phyloP scores from a whole-genome alignment of 2,888 invertebrate species.

The Heteromurus nitidus region DNA sequence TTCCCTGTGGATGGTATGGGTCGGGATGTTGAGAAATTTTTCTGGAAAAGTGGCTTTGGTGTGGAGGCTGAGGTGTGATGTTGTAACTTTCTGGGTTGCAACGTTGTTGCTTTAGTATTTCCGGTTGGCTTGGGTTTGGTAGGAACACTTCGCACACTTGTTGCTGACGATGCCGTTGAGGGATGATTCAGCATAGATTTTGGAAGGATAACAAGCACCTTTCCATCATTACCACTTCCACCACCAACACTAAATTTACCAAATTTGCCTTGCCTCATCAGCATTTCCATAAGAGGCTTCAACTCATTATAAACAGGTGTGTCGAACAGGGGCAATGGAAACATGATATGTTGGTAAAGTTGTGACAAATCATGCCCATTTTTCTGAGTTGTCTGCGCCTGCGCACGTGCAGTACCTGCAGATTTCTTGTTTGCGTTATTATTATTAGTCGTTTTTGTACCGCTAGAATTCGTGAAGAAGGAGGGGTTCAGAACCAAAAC shows the following conservation, averaged over 20 bases:
- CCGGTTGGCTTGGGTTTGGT: conserved; percentile 1
- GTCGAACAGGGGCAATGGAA: conserved; percentile 58
- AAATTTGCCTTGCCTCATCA: conserved; percentile 20
- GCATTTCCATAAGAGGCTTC: conserved; percentile 43
- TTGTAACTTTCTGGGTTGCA: neutral
- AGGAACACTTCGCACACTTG: neutral
- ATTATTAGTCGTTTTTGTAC: too few species aligned
- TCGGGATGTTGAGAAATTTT: too few species aligned
- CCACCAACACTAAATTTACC: conserved; percentile 15
- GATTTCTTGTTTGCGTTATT: too few species aligned
- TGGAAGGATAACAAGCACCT: conserved; percentile 34
- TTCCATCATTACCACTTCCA: conserved; percentile 26
- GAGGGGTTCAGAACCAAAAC: conserved; percentile 25
- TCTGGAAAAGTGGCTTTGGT: too few species aligned
- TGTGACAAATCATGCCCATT: neutral
- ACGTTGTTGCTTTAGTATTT: neutral
- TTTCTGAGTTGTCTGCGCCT: too few species aligned
- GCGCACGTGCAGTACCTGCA: too few species aligned
- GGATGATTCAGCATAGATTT: conserved; percentile 9
- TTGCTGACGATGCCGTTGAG: neutral
- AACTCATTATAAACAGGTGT: conserved; percentile 52
- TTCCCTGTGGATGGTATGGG: too few species aligned
- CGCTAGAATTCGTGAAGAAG: neutral
- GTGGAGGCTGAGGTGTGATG: too few species aligned
- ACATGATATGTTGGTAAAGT: conserved; percentile 35